Evolutionary conservation across 2,113 vertebrate genomes (phyloP).

Genomic region (Neolamprologus falcicula): DNA sequence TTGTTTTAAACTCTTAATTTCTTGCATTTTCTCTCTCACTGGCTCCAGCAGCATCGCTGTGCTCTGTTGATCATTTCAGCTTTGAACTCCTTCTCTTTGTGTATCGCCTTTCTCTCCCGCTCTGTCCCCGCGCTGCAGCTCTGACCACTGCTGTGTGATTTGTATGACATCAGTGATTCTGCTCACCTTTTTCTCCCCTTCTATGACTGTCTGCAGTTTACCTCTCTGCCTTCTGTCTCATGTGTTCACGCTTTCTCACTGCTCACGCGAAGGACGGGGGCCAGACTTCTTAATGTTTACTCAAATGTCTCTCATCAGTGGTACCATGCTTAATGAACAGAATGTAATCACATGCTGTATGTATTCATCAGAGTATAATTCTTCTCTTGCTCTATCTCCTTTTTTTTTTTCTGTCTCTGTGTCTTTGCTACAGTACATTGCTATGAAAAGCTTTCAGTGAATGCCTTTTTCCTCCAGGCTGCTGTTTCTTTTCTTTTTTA

Average conservation of each 20-base stretch:
- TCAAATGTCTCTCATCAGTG: constrained; percentile 35
- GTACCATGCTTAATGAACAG: constrained; percentile 32
- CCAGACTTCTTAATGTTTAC: constrained; percentile 40
- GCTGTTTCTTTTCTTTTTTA: neutral
- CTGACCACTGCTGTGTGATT: constrained; percentile 46
- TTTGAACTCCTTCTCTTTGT: constrained; percentile 29
- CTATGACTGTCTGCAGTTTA: constrained; percentile 44
- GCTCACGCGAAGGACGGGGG: constrained; percentile 19
- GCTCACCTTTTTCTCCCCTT: constrained; percentile 44
- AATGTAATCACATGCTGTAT: constrained; percentile 42
- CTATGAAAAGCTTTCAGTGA: constrained; percentile 37
- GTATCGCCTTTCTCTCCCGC: constrained; percentile 39
- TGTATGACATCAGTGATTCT: constrained; percentile 55
- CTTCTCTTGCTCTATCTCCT: constrained; percentile 20
- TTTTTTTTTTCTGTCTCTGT: constrained; percentile 11
- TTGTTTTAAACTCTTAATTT: constrained; percentile 20
- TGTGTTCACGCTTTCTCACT: constrained; percentile 26
- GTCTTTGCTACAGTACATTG: constrained; percentile 29
- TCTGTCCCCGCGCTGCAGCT: constrained; percentile 42
- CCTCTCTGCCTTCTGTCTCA: constrained; percentile 41
- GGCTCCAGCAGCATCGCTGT: constrained; percentile 55
- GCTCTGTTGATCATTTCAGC: constrained; percentile 52
- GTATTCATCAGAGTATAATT: constrained; percentile 44
- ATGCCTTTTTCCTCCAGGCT: constrained; percentile 34
- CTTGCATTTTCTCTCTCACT: constrained; percentile 43